A percentile compares a stretch with the other conserved stretches of the same genome.
phyloP scores from a whole-genome alignment of 2,797 vertebrate species.

The Xenopus petersii region DNA sequence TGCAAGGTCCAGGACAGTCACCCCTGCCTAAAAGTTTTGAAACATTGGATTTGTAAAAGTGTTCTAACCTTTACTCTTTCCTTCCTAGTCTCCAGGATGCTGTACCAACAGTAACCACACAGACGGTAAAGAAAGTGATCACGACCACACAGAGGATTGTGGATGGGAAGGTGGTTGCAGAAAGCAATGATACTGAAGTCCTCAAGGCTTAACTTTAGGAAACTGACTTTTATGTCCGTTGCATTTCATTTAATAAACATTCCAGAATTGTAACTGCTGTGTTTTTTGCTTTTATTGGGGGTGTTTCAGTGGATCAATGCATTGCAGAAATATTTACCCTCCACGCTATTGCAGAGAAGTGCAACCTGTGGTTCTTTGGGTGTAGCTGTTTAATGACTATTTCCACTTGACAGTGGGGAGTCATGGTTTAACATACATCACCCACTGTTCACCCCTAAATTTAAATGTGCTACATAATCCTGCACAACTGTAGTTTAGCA shows the following conservation, averaged over 20 bases:
- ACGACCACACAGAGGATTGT: constrained; percentile 80
- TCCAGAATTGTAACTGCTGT: constrained; percentile 4
- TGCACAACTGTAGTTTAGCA: no score
- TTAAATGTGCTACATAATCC: no score
- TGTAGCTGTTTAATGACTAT: no score
- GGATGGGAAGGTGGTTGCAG: constrained; percentile 83
- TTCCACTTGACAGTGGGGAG: no score
- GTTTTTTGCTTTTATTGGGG: background rate
- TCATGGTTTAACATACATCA: no score
- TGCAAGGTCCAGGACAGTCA: no score
- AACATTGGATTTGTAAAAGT: no score
- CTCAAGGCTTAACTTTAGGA: constrained; percentile 62
- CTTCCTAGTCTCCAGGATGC: constrained; percentile 69
- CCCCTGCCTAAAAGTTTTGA: no score
- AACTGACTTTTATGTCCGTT: background rate
- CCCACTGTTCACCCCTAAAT: no score
- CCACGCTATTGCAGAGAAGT: no score
- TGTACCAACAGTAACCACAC: constrained; percentile 38
- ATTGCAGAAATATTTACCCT: no score
- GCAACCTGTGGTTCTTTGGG: no score
- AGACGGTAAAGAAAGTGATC: constrained; percentile 73
- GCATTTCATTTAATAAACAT: constrained; percentile 34
- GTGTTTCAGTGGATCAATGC: background rate
- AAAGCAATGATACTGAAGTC: constrained; percentile 75
- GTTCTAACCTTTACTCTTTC: background rate